Percentiles rank a stretch among this genome's conserved stretches.
phyloP scores from a whole-genome alignment of 2,888 invertebrate species.

The Coenonympha arcania region DNA sequence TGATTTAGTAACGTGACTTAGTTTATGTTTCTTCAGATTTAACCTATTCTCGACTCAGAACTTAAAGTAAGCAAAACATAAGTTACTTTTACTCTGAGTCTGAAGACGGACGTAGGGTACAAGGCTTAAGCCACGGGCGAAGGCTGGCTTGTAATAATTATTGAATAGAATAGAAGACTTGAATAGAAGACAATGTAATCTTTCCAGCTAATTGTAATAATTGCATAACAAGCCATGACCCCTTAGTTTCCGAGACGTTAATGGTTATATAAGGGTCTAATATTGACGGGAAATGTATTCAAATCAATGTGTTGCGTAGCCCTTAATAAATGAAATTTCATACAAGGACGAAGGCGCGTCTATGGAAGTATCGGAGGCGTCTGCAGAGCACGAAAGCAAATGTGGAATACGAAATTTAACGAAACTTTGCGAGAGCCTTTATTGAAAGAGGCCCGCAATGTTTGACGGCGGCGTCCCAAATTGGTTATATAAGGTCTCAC shows the following conservation, averaged over 20 bases:
- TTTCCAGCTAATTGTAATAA: not conserved
- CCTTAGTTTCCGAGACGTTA: constrained; percentile 32
- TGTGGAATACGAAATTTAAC: constrained; percentile 38
- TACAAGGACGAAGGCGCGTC: constrained; percentile 33
- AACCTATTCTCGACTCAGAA: too few species aligned
- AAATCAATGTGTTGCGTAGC: constrained; percentile 45
- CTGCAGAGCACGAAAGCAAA: constrained; percentile 32
- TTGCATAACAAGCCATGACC: not conserved
- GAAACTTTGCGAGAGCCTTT: constrained; percentile 34
- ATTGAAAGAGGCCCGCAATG: constrained; percentile 35
- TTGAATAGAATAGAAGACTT: too few species aligned
- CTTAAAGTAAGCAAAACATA: too few species aligned
- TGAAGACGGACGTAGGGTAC: too few species aligned
- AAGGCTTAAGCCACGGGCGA: too few species aligned
- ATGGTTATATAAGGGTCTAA: constrained; percentile 35
- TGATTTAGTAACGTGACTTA: too few species aligned
- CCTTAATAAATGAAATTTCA: constrained; percentile 52
- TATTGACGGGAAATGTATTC: constrained; percentile 45
- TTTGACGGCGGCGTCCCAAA: constrained; percentile 33
- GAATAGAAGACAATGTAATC: not conserved
- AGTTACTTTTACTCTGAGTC: too few species aligned
- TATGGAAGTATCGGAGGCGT: constrained; percentile 27
- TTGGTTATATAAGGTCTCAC: constrained; percentile 33
- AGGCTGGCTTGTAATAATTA: too few species aligned
- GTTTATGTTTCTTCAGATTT: too few species aligned